Evolutionary conservation across 1,140 invertebrate species (phyloP), one percentile per base, ranked within the genome.

Genomic region (Euschistus heros): DNA sequence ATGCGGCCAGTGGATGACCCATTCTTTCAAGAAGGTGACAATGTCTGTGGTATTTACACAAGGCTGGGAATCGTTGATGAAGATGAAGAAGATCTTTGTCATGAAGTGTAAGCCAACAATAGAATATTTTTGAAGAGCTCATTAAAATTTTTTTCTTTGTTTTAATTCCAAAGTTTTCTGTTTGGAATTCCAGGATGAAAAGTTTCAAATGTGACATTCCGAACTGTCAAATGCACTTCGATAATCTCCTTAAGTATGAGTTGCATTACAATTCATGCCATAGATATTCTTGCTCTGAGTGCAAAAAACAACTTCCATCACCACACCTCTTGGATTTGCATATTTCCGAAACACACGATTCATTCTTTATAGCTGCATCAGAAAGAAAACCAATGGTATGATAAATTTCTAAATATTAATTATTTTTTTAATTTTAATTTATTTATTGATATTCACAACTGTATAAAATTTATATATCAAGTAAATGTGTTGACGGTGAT

Each of bases 271-370:
- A 80, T 65, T 71, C 73, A n/a, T 71, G 65, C 5, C 79, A 81
- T 70, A 73, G 76, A 55, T 78, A 76, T 66, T 69, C 71, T 13
- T 82, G 79, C 67, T 62, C 70, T 5, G 70, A 74, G 67, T 88
- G 86, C 70, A 82, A 80, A 67, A 82, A 80, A 55, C 72, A 74
- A 24, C 73, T 84, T 24, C 81, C 84, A 0, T 84, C 80, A 14
- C 77, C 83, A 0, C 81, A 86, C 71, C 72, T 88, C 0, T 72
- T 89, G 42, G 85, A 87, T 69, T 75, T 89, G 52, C 86, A 89
- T 70, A 74, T 87, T 62, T 78, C 82, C 66, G 86, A 88, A 70
- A 76, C 70, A 0, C 86, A 89, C 54, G 86, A 88, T 71, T 82
- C 80, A 2, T 87, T 83, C 70, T 88, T 88, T 63, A 77, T 81